These are phyloP conservation scores for Poeciliopsis gracilis DNA, from an alignment of 2,797 vertebrate genomes.

Conservation along the genomic window DNA sequence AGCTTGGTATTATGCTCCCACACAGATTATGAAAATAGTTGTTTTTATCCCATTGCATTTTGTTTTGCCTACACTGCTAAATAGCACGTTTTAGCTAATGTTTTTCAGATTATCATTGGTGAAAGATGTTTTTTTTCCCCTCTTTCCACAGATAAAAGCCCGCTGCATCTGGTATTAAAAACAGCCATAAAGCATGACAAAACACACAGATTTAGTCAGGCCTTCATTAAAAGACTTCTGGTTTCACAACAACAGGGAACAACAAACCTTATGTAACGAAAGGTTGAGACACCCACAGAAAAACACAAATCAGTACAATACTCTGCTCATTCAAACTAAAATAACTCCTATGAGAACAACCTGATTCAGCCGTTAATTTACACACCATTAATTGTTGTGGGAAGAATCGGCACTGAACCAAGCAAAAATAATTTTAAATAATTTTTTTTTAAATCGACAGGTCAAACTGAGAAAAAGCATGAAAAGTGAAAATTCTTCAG, in stretches of 20 bases:
- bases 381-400: neutral
- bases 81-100: neutral
- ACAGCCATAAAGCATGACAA: neutral
- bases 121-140: neutral
- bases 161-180: too few species aligned
- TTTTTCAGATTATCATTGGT: neutral
- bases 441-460: neutral
- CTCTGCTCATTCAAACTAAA: neutral
- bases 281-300: neutral
- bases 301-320: neutral
- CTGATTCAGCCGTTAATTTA: neutral
- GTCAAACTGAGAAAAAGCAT: neutral
- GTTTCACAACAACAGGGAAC: neutral
- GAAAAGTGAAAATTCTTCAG: neutral
- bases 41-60: neutral
- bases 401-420: neutral
- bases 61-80: neutral
- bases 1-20: neutral
- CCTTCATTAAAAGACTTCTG: neutral
- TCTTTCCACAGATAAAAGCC: neutral
- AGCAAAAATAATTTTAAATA: neutral
- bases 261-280: neutral
- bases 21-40: neutral
- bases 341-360: neutral
- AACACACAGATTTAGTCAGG: neutral